Evolutionary conservation across 2,888 invertebrate genomes (phyloP).

Genomic region (Julus scandinavius): DNA sequence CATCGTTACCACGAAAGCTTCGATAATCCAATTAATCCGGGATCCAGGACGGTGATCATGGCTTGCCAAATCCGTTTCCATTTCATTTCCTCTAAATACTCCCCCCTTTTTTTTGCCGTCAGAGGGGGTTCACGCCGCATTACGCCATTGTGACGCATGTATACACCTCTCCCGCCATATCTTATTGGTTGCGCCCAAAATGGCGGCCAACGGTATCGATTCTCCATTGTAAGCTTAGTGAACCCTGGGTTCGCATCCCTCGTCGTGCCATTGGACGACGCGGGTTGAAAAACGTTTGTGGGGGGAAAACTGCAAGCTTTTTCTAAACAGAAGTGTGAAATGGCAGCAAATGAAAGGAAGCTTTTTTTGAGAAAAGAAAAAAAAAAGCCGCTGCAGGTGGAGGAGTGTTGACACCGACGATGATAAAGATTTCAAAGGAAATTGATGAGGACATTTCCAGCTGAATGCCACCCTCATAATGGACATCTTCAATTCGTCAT

Average conservation of each 20-base stretch:
- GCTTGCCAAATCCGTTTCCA: constrained; percentile 46
- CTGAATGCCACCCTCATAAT: constrained; percentile 34
- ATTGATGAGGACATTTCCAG: constrained; percentile 49
- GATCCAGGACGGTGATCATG: constrained; percentile 46
- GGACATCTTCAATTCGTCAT: constrained; percentile 49
- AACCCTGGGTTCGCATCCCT: constrained; percentile 20
- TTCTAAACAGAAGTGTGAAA: constrained; percentile 24
- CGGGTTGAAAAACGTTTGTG: background rate
- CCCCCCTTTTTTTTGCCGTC: constrained; percentile 39
- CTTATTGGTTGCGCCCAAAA: constrained; percentile 9
- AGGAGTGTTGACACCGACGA: constrained; percentile 37
- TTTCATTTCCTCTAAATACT: background rate
- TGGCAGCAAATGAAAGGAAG: constrained; percentile 9
- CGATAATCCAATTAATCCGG: constrained; percentile 49
- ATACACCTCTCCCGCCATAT: background rate
- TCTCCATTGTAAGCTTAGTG: background rate
- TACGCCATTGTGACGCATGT: constrained; percentile 49
- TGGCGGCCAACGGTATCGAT: constrained; percentile 42
- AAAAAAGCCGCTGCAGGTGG: constrained; percentile 12
- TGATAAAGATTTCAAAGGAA: constrained; percentile 50
- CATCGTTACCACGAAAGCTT: constrained; percentile 11
- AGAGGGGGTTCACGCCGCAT: constrained; percentile 55
- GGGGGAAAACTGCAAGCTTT: background rate
- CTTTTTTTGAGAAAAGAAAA: background rate
- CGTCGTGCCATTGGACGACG: background rate